Base-by-base conservation (phyloP, 2,888 invertebrate genomes). In the Dryomyza anilis region DNA sequence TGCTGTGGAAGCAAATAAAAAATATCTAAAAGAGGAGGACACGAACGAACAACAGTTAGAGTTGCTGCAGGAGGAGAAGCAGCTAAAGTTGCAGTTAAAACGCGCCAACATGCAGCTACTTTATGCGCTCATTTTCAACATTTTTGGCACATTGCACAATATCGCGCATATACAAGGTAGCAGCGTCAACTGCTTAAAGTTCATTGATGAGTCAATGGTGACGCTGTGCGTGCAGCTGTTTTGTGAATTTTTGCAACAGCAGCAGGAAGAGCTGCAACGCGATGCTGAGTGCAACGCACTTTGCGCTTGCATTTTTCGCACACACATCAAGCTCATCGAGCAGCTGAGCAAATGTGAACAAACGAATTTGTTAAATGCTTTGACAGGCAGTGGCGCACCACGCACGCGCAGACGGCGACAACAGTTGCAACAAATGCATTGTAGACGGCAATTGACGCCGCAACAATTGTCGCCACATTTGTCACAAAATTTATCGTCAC, bases 81-180 rank as follows among this genome's bases (percentile, higher is more conserved):
- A n/a, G n/a, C n/a, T n/a, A n/a, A n/a, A n/a, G n/a, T n/a, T n/a
- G 48, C 6, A 12, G 7, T 12, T 39, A n/a, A 39, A 23, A 0
- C 55, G 67, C n/a, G 71, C 69, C 5, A 46, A 67, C 19, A 21
- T 53, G 27, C 63, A 73, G 30, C 70, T 81, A 3, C 65, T 77
- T 2, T 76, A 77, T 53, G 77, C 77, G 8, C 70, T 80, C 45
- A 72, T 78, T 29, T 81, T 76, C 62, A 72, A 81, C 1, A 73
- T 81, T 69, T 83, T 82, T 69, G 77, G 76, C 50, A 76, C 78
- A 1, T 66, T 82, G 7, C 77, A 80, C 64, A 82, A 82, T 73
- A 69, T 80, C 19, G 72, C 69, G 1, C 62, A 55, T 12, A 67
- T 68, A 10, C 68, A 67, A 57, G 70, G 69, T 29, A 71, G 69